These are phyloP conservation scores for Thermophis baileyi DNA, from an alignment of 2,113 vertebrate species.

Conservation along the genomic window DNA sequence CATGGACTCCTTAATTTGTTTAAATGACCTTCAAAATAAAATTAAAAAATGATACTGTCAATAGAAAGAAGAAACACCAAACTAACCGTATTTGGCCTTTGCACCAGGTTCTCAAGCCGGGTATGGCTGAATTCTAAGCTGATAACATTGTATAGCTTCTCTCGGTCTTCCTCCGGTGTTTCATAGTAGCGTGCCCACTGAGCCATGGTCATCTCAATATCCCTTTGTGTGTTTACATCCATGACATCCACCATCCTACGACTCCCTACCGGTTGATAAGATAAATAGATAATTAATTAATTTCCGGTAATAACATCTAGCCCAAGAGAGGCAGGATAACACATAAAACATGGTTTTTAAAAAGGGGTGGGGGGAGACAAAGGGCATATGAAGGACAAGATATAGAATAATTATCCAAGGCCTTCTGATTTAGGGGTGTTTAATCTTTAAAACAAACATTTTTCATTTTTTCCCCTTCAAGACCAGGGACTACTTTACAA, in stretches of 20 bases:
- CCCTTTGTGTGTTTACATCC: slow-evolving; percentile 97
- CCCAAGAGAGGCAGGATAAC: neutral
- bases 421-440: neutral
- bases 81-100: slow-evolving; percentile 89
- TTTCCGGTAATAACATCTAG: neutral
- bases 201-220: slow-evolving; percentile 98
- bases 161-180: slow-evolving; percentile 86
- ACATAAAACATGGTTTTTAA: neutral
- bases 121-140: slow-evolving; percentile 98
- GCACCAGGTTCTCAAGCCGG: slow-evolving; percentile 92
- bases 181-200: slow-evolving; percentile 98
- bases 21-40: neutral
- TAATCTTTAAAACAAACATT: neutral
- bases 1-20: neutral
- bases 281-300: slow-evolving; percentile 10
- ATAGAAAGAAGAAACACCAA: fast-evolving
- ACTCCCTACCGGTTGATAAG: slow-evolving; percentile 75
- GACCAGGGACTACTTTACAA: neutral
- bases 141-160: slow-evolving; percentile 98
- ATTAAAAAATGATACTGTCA: neutral
- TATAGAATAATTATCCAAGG: neutral
- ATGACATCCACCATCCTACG: slow-evolving; percentile 95
- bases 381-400: too few relatives aligned
- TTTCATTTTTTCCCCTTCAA: neutral
- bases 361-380: too few relatives aligned